phyloP scores from a whole-genome alignment of 1,140 invertebrate genomes.

The Drosophila ercepeae region DNA sequence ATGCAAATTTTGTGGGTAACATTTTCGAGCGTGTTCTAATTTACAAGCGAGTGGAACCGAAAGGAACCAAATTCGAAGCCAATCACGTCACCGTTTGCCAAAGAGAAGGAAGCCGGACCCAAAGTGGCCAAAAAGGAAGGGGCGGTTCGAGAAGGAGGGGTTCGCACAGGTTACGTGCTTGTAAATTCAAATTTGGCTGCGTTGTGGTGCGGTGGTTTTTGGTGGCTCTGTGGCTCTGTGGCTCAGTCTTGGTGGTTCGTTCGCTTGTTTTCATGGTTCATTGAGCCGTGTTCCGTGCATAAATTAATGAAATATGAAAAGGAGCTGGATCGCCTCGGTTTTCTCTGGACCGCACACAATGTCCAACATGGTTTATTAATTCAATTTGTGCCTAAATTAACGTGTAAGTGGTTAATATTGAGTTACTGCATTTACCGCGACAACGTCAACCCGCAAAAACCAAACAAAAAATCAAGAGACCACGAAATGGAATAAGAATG shows the following conservation, averaged over 20 bases:
- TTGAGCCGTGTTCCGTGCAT: conserved; percentile 75
- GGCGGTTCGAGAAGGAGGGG: not conserved
- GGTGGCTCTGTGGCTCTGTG: not conserved
- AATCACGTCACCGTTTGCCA: conserved; percentile 54
- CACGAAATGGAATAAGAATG: conserved; percentile 1
- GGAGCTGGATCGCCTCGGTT: conserved; percentile 48
- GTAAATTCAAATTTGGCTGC: conserved; percentile 77
- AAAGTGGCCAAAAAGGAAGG: not conserved
- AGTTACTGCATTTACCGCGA: conserved; percentile 64
- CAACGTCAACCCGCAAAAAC: conserved; percentile 20
- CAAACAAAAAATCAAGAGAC: conserved; percentile 16
- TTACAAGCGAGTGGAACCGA: conserved; percentile 70
- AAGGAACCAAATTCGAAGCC: conserved; percentile 68
- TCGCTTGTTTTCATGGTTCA: conserved; percentile 70
- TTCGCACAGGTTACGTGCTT: conserved; percentile 71
- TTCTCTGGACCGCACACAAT: conserved; percentile 77
- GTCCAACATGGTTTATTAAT: conserved; percentile 83
- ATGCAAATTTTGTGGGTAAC: conserved; percentile 56
- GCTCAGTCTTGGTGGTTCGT: conserved; percentile 2
- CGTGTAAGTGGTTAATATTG: conserved; percentile 83
- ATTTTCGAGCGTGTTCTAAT: conserved; percentile 72
- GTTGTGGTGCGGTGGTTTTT: conserved; percentile 9
- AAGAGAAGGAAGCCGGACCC: conserved; percentile 5
- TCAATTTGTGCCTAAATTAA: conserved; percentile 84
- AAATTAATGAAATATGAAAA: conserved; percentile 83